phyloP scores from a whole-genome alignment of 1,140 invertebrate species.

The Leptinotarsa defecta region DNA sequence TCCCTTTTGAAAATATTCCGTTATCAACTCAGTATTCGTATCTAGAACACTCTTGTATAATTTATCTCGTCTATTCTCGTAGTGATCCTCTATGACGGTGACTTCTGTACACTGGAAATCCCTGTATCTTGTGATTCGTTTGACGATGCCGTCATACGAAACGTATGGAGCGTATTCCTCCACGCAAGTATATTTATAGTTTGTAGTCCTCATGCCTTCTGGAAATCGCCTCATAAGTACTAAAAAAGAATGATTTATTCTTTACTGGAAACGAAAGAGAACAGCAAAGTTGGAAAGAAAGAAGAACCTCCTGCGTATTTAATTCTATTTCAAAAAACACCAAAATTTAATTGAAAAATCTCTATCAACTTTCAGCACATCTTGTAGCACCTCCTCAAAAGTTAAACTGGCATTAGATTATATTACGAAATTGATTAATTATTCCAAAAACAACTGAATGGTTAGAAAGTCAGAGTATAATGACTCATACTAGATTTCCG shows the following conservation, averaged over 20 bases:
- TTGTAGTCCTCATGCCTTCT: conserved; percentile 68
- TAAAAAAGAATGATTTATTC: conserved; percentile 48
- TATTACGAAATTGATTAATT: no score
- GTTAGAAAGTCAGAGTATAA: no score
- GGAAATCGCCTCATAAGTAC: conserved; percentile 79
- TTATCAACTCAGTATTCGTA: conserved; percentile 61
- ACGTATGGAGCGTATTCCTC: conserved; percentile 80
- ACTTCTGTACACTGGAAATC: conserved; percentile 70
- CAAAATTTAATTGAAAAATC: no score
- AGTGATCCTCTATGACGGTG: conserved; percentile 68
- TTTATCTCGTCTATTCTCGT: conserved; percentile 70
- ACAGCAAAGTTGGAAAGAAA: no score
- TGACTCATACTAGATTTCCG: no score
- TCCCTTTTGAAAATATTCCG: conserved; percentile 72
- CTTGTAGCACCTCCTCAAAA: no score
- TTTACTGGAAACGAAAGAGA: no score
- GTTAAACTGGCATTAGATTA: no score
- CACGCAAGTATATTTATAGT: conserved; percentile 76
- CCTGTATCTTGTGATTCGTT: conserved; percentile 69
- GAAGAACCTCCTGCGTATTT: no score
- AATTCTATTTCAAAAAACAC: no score
- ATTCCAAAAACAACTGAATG: no score
- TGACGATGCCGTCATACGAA: conserved; percentile 71
- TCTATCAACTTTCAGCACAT: no score
- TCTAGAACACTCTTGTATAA: conserved; percentile 66